A percentile compares a stretch with the other conserved stretches of the same genome.
phyloP scores from a whole-genome alignment of 1,140 invertebrate species.

The Drosophila lacteicornis region DNA sequence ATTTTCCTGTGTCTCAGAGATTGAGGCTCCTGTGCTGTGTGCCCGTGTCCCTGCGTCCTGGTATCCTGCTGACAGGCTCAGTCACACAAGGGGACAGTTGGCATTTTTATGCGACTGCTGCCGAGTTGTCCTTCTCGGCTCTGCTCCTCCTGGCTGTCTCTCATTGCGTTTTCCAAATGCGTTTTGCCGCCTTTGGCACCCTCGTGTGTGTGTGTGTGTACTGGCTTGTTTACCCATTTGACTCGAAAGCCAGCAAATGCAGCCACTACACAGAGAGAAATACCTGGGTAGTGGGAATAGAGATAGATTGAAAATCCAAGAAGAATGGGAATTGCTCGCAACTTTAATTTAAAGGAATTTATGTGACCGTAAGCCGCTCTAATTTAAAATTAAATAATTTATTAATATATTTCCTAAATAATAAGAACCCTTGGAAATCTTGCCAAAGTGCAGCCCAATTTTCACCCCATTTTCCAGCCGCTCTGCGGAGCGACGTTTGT shows the following conservation, averaged over 20 bases:
- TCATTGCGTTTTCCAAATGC: constrained; percentile 78
- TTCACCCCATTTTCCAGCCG: constrained; percentile 5
- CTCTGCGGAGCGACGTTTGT: constrained; percentile 39
- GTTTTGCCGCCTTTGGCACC: constrained; percentile 69
- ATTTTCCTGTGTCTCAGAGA: constrained; percentile 61
- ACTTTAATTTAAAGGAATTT: no score
- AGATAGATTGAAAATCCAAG: no score
- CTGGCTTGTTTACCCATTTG: constrained; percentile 56
- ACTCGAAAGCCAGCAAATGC: constrained; percentile 39
- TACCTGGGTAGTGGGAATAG: fast-evolving
- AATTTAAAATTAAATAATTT: no score
- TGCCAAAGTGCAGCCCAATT: neutral
- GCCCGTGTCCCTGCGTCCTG: neutral
- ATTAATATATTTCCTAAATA: neutral
- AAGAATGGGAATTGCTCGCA: no score
- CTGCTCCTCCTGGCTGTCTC: constrained; percentile 10
- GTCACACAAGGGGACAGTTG: constrained; percentile 78
- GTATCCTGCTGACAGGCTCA: constrained; percentile 79
- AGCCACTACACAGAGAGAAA: constrained; percentile 7
- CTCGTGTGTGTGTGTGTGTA: constrained; percentile 19
- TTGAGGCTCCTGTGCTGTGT: neutral
- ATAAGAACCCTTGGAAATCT: neutral
- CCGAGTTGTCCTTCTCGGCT: neutral
- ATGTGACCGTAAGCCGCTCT: no score
- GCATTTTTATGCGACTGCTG: constrained; percentile 67